Conservation (phyloP, 2,113 vertebrate genomes). For the Steatornis caripensis region DNA sequence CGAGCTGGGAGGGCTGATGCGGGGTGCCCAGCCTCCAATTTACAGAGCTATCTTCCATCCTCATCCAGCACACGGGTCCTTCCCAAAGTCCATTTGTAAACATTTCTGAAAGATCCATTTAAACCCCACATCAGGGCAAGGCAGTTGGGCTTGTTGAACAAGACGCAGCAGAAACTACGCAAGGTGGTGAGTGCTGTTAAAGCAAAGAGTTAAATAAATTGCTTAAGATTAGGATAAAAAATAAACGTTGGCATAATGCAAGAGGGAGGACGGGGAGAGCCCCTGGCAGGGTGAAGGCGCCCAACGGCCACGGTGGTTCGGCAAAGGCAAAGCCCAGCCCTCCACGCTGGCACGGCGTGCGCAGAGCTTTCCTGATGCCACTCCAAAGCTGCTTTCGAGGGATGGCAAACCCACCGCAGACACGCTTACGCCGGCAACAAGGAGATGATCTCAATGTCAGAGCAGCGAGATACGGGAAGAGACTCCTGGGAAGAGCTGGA, state of each 20-base stretch:
- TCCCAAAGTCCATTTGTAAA: neutral
- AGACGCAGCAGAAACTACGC: neutral
- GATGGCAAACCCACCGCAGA: neutral
- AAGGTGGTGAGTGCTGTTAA: neutral
- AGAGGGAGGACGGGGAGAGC: neutral
- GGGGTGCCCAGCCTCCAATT: neutral
- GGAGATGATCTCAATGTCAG: neutral
- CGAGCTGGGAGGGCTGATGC: accelerated
- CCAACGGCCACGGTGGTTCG: too few species aligned
- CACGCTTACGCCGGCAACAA: accelerated
- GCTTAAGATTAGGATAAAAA: neutral
- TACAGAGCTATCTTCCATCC: neutral
- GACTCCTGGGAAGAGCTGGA: neutral
- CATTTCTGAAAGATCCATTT: neutral
- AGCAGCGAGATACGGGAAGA: neutral
- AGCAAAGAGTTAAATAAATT: neutral
- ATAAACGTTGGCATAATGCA: too few species aligned
- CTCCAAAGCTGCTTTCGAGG: neutral
- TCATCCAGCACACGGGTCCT: neutral
- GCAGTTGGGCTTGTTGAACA: neutral
- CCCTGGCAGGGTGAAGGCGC: neutral
- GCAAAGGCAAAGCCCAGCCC: neutral
- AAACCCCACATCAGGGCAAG: neutral
- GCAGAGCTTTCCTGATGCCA: neutral
- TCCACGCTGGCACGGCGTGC: accelerated